Conservation (phyloP, 2,888 invertebrate genomes). For the Dasypolia templi region DNA sequence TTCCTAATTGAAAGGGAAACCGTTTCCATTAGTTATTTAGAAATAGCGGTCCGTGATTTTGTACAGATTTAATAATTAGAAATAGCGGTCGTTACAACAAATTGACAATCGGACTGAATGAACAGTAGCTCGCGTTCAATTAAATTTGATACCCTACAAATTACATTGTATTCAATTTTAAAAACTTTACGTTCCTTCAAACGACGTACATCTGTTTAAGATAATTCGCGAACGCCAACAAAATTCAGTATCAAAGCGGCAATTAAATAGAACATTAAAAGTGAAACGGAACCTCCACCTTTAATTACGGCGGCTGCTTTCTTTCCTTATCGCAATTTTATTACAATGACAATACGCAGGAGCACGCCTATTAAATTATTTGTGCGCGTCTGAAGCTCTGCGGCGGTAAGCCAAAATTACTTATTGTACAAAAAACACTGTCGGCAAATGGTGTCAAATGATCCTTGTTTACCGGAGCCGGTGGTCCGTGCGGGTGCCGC, state of each 20-base stretch:
- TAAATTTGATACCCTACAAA: conserved; percentile 57
- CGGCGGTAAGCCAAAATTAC: conserved; percentile 69
- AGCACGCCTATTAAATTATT: conserved; percentile 85
- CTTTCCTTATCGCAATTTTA: conserved; percentile 87
- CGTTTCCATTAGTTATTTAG: conserved; percentile 64
- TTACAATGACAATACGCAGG: conserved; percentile 86
- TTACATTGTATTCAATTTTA: conserved; percentile 56
- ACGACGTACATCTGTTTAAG: conserved; percentile 67
- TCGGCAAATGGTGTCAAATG: conserved; percentile 81
- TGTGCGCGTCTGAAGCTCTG: conserved; percentile 66
- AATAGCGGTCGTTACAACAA: conserved; percentile 61
- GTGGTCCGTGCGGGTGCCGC: conserved; percentile 64
- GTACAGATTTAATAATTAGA: conserved; percentile 58
- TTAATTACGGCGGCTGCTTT: conserved; percentile 85
- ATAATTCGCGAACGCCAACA: conserved; percentile 70
- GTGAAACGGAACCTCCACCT: conserved; percentile 80
- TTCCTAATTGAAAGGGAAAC: conserved; percentile 67
- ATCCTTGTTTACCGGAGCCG: conserved; percentile 77
- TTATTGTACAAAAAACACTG: conserved; percentile 70
- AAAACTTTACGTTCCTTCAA: conserved; percentile 58
- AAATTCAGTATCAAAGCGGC: conserved; percentile 73
- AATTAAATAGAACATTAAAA: conserved; percentile 80
- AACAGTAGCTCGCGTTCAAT: conserved; percentile 60
- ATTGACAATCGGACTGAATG: conserved; percentile 65
- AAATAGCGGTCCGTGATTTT: conserved; percentile 62